Percentiles rank a stretch among this genome's conserved stretches.
These are phyloP conservation scores for Holacanthus passer DNA, from an alignment of 2,113 vertebrate genomes.

Conservation along the genomic window DNA sequence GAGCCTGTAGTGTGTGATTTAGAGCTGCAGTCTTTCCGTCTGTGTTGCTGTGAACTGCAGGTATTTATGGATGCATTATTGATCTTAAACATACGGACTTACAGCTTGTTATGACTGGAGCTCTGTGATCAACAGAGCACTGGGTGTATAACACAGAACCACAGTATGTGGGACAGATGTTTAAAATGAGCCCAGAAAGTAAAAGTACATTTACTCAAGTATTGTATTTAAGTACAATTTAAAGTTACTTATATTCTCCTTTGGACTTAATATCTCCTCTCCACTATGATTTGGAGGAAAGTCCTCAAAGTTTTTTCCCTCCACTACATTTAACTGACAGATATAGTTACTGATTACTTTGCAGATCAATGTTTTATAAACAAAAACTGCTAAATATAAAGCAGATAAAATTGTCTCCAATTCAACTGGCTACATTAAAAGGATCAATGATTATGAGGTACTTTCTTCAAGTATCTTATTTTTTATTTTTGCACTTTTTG, in stretches of 20 bases:
- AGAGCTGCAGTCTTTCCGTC: constrained; percentile 22
- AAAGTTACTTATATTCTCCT: background rate
- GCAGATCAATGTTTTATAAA: background rate
- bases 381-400: too few relatives aligned
- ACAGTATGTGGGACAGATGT: background rate
- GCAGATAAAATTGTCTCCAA: too few relatives aligned
- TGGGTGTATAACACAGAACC: background rate
- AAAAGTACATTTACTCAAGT: background rate
- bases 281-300: too few relatives aligned
- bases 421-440: too few relatives aligned
- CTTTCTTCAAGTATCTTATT: too few relatives aligned
- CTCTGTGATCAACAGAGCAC: constrained; percentile 26
- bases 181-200: background rate
- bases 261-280: background rate
- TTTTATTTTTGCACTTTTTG: background rate
- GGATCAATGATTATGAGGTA: too few relatives aligned
- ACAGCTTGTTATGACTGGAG: constrained; percentile 37
- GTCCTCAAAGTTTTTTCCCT: too few relatives aligned
- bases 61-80: constrained; percentile 45
- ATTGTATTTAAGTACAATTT: too few relatives aligned
- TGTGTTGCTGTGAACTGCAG: constrained; percentile 28
- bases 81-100: constrained; percentile 41
- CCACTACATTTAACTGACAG: background rate
- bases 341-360: background rate
- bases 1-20: constrained; percentile 5